phyloP scores from a whole-genome alignment of 2,113 vertebrate species.

The Agelaius tricolor region DNA sequence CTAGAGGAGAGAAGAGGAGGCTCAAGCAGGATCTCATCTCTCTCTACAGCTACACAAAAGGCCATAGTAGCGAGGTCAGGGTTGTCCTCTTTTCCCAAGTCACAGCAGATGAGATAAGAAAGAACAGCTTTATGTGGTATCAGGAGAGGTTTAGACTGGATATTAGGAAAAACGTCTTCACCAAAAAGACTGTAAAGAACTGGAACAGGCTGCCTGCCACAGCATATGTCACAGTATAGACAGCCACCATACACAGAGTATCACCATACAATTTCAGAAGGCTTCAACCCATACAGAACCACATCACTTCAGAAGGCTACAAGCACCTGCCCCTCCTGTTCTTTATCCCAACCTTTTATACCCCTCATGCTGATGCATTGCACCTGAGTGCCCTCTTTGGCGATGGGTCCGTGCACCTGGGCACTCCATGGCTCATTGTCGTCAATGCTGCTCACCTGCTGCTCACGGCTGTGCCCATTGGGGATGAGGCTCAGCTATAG shows the following conservation, averaged over 20 bases:
- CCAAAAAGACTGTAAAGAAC: not conserved
- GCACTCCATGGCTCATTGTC: not conserved
- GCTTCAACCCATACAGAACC: not conserved
- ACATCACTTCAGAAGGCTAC: not conserved
- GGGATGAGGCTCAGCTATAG: not conserved
- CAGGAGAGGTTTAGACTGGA: not conserved
- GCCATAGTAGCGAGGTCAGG: accelerated
- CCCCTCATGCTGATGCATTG: not conserved
- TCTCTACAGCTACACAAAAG: not conserved
- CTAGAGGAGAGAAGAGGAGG: not conserved
- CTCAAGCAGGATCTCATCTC: not conserved
- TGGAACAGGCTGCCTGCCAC: not conserved
- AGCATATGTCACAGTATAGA: too few species aligned
- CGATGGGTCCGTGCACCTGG: not conserved
- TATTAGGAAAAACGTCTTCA: not conserved
- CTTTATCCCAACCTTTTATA: not conserved
- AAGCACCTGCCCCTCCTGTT: not conserved
- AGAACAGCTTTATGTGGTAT: not conserved
- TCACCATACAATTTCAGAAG: not conserved
- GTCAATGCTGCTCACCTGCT: not conserved
- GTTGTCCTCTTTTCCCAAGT: not conserved
- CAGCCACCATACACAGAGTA: not conserved
- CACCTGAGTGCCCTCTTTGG: not conserved
- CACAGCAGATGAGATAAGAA: not conserved
- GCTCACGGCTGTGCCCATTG: not conserved